Conservation (phyloP, 1,140 invertebrate species). For the Thaumatotibia leucotreta region DNA sequence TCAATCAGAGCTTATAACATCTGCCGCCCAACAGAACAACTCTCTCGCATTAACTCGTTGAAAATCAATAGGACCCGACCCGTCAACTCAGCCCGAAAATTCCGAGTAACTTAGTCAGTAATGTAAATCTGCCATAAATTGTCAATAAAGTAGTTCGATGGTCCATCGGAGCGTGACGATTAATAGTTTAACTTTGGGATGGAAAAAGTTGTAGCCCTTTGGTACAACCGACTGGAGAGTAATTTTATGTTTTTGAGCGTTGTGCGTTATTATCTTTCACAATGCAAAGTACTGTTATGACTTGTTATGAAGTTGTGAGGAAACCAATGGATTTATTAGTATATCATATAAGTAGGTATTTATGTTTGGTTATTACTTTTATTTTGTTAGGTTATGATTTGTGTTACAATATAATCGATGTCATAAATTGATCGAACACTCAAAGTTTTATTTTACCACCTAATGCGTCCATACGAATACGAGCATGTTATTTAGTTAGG, state of each 20-base stretch:
- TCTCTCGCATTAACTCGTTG: neutral
- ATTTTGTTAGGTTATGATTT: too few relatives aligned
- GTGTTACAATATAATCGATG: too few relatives aligned
- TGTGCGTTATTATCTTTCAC: neutral
- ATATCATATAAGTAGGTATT: too few relatives aligned
- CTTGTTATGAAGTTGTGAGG: neutral
- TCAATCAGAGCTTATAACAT: neutral
- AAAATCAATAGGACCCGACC: constrained; percentile 13
- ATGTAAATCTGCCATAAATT: constrained; percentile 66
- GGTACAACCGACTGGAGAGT: constrained; percentile 7
- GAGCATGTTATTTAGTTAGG: too few relatives aligned
- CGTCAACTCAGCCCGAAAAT: constrained; percentile 26
- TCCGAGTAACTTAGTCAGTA: constrained; percentile 39
- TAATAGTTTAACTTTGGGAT: constrained; percentile 69
- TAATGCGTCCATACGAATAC: too few relatives aligned
- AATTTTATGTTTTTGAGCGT: neutral
- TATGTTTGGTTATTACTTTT: too few relatives aligned
- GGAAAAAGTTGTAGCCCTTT: constrained; percentile 63
- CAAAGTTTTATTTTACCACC: too few relatives aligned
- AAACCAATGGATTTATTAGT: too few relatives aligned
- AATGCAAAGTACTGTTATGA: neutral
- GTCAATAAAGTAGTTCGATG: constrained; percentile 44
- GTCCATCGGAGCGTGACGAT: constrained; percentile 42
- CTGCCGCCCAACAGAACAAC: neutral
- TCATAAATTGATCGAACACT: too few relatives aligned